phyloP scores from a whole-genome alignment of 2,797 vertebrate species.

The Cuniculus paca region DNA sequence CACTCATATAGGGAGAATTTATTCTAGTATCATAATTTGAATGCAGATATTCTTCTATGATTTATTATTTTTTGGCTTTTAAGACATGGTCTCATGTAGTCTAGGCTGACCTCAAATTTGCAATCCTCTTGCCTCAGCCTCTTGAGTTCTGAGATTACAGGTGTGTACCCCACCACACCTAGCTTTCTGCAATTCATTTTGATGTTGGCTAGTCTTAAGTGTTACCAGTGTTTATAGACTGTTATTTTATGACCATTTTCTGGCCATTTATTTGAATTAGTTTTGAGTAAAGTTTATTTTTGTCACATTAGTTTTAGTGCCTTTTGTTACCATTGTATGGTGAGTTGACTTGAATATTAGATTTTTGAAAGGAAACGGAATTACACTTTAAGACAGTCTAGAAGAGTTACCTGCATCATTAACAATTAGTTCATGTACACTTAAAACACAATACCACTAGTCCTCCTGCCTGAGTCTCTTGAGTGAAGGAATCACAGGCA shows the following conservation, averaged over 20 bases:
- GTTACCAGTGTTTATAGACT: neutral
- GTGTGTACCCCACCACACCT: neutral
- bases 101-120: neutral
- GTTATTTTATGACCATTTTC: conserved; percentile 3
- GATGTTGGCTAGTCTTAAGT: neutral
- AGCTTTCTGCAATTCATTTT: neutral
- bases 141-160: neutral
- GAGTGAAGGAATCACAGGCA: neutral
- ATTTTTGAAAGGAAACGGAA: conserved; percentile 14
- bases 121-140: neutral
- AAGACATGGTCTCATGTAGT: neutral
- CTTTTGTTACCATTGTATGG: neutral
- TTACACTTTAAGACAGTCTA: neutral
- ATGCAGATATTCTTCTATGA: neutral
- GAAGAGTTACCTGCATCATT: neutral
- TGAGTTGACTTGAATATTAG: conserved; percentile 23
- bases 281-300: conserved; percentile 26
- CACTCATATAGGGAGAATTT: neutral
- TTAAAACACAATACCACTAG: neutral
- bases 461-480: neutral
- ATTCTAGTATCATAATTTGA: conserved; percentile 5
- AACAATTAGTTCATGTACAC: neutral
- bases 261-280: conserved; percentile 1
- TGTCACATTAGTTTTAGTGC: neutral
- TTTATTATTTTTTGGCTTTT: neutral